Percentiles rank a stretch among this genome's conserved stretches.
Evolutionary conservation across 2,888 invertebrate genomes (phyloP).

Genomic region (Graphium colonna): DNA sequence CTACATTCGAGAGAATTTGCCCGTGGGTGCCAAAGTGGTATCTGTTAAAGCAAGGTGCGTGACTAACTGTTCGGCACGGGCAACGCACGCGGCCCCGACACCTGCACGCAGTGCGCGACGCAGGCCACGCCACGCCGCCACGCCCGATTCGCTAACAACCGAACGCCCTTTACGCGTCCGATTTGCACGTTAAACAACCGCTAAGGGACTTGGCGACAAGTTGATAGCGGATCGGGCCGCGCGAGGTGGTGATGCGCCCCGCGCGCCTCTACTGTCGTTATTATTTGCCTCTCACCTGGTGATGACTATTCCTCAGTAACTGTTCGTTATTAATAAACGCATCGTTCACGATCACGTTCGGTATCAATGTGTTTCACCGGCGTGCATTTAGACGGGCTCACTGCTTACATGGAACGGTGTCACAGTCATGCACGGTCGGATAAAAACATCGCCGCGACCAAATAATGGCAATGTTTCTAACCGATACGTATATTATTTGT

Average conservation of each 20-base stretch:
- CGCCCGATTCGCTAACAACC: conserved; percentile 18
- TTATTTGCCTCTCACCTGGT: conserved; percentile 72
- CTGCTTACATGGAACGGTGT: conserved; percentile 73
- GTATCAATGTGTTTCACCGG: conserved; percentile 56
- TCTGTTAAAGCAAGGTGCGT: conserved; percentile 99
- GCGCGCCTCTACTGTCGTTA: conserved; percentile 56
- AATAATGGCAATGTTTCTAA: conserved; percentile 54
- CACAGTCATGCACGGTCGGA: conserved; percentile 43
- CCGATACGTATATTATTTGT: conserved; percentile 35
- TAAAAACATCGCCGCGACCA: conserved; percentile 50
- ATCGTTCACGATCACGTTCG: conserved; percentile 61
- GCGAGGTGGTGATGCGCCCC: conserved; percentile 67
- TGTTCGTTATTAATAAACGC: conserved; percentile 56
- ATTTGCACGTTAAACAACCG: not conserved
- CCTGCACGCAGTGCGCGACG: conserved; percentile 55
- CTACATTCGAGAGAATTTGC: conserved; percentile 98
- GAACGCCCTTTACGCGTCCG: not conserved
- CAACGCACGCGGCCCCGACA: conserved; percentile 83
- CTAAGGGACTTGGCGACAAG: conserved; percentile 21
- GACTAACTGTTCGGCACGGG: conserved; percentile 76
- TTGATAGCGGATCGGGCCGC: conserved; percentile 35
- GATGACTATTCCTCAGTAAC: conserved; percentile 55
- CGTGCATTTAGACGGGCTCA: conserved; percentile 71
- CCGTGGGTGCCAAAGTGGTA: conserved; percentile 98
- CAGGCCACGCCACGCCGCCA: conserved; percentile 25